phyloP scores from a whole-genome alignment of 2,797 vertebrate genomes.

The Scolopax rusticola region DNA sequence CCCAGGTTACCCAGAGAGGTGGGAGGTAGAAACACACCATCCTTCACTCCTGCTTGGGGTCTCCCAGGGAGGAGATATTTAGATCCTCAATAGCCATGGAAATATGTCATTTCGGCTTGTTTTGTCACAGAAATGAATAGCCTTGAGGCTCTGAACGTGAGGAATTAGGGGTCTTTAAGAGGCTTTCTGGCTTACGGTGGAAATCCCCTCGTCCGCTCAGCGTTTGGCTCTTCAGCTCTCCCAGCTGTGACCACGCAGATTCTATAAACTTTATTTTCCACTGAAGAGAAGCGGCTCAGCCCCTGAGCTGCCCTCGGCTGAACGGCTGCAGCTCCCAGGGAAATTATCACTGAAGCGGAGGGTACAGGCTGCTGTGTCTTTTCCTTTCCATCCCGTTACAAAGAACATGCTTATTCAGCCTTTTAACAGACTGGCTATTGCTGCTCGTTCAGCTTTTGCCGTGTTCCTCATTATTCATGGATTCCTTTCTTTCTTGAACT shows the following conservation, averaged over 20 bases:
- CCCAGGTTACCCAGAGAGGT: not conserved
- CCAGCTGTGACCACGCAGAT: not conserved
- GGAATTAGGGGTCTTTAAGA: not conserved
- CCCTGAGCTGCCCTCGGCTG: not conserved
- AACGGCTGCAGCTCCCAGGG: conserved; percentile 27
- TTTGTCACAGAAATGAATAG: too few species aligned
- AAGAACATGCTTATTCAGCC: conserved; percentile 64
- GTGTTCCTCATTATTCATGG: conserved; percentile 55
- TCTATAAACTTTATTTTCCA: not conserved
- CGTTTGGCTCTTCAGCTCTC: not conserved
- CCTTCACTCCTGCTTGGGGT: too few species aligned
- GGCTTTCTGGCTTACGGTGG: not conserved
- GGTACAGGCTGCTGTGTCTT: not conserved
- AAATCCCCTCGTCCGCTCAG: not conserved
- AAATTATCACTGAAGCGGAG: conserved; percentile 19
- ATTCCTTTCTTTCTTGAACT: conserved; percentile 31
- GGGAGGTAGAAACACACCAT: too few species aligned
- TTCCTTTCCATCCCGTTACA: conserved; percentile 20
- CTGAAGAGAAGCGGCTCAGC: not conserved
- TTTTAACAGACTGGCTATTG: conserved; percentile 29
- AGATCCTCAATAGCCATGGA: too few species aligned
- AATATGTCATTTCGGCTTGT: too few species aligned
- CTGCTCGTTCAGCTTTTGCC: conserved; percentile 65
- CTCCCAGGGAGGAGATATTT: too few species aligned
- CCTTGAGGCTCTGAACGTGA: too few species aligned